phyloP scores from a whole-genome alignment of 37 sponge, comb jelly and placozoan genomes.

The Mnemiopsis leidyi region DNA sequence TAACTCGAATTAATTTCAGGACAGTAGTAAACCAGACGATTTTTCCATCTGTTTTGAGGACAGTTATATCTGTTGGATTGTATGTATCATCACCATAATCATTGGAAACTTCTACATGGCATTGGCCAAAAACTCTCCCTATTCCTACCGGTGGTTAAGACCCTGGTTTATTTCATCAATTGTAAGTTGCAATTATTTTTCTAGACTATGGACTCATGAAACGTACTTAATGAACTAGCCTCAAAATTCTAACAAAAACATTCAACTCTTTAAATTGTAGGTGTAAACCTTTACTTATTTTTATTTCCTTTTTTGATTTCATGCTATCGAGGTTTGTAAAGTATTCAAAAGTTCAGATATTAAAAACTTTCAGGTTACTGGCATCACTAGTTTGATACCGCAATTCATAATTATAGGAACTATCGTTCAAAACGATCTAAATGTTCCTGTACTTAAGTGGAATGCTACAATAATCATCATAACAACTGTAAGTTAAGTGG shows the following conservation, averaged over 20 bases:
- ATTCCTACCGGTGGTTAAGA: slow-evolving; percentile 6
- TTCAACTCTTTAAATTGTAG: no score
- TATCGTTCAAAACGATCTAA: background rate
- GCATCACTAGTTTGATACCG: background rate
- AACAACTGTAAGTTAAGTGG: slow-evolving; percentile 14
- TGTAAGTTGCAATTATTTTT: background rate
- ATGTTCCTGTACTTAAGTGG: slow-evolving; percentile 19
- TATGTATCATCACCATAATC: background rate
- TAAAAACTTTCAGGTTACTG: background rate
- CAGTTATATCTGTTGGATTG: background rate
- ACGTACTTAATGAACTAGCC: background rate
- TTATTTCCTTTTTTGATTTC: background rate
- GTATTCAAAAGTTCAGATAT: no score
- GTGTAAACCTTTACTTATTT: no score
- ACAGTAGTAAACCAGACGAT: background rate
- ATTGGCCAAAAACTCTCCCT: background rate
- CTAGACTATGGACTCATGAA: background rate
- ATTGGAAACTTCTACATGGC: background rate
- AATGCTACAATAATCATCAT: background rate
- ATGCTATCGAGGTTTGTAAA: background rate
- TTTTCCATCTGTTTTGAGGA: slow-evolving; percentile 59
- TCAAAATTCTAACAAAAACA: no score
- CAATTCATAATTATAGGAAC: background rate
- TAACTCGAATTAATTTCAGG: background rate
- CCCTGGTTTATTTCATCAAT: background rate